phyloP scores from a whole-genome alignment of 2,113 vertebrate species.

The Drymodes brunneopygia region DNA sequence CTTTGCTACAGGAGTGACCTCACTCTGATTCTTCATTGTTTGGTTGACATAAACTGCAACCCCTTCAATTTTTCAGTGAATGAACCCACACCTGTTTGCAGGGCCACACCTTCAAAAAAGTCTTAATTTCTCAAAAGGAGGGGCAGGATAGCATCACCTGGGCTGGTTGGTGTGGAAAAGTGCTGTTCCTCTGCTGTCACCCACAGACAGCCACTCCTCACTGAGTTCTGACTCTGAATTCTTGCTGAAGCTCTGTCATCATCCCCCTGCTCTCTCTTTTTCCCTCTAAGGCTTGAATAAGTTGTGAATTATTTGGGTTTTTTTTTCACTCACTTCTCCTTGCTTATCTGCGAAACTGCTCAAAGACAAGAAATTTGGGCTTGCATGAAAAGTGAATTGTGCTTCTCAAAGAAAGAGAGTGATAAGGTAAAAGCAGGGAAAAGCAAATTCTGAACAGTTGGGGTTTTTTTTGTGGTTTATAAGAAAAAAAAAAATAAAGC shows the following conservation, averaged over 20 bases:
- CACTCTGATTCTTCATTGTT: neutral
- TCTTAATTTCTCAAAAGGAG: neutral
- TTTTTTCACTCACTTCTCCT: neutral
- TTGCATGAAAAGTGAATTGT: neutral
- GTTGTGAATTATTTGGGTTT: neutral
- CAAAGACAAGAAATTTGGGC: neutral
- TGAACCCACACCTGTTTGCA: neutral
- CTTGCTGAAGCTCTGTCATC: neutral
- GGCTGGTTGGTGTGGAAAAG: neutral
- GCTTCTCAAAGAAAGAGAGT: neutral
- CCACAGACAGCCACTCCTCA: neutral
- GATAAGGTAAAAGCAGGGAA: neutral
- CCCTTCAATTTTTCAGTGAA: neutral
- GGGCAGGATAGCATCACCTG: too few relatives aligned
- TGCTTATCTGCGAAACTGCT: neutral
- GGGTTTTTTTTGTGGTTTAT: neutral
- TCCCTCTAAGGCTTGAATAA: neutral
- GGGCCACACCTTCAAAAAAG: fast-evolving
- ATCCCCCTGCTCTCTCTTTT: neutral
- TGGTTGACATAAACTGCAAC: neutral
- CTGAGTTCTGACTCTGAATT: neutral
- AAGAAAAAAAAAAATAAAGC: neutral
- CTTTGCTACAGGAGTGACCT: neutral
- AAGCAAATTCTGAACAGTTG: neutral
- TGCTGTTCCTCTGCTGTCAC: neutral